These are phyloP conservation scores for Acanthacorydalis orientalis DNA, from an alignment of 2,888 invertebrate genomes.

Conservation along the genomic window DNA sequence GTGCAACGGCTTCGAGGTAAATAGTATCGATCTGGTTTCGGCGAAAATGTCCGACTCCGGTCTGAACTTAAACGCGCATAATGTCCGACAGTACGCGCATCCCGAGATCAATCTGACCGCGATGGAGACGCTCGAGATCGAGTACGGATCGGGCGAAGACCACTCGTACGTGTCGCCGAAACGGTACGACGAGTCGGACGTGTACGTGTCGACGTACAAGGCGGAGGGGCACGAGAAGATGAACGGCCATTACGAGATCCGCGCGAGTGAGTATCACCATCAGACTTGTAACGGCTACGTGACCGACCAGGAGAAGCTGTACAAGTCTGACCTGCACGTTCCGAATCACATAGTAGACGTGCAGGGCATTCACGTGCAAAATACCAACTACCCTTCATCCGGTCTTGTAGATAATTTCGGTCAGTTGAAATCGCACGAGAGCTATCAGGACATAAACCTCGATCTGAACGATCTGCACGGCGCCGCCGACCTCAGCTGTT, in stretches of 20 bases:
- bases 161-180: neutral
- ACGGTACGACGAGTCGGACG: neutral
- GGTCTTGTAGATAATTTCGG: conserved; percentile 17
- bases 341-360: neutral
- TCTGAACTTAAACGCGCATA: no score
- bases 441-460: conserved; percentile 23
- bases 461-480: conserved; percentile 23
- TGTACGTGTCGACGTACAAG: neutral
- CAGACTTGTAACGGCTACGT: neutral
- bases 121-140: conserved; percentile 5
- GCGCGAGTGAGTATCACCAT: neutral
- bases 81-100: no score
- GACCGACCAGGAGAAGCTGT: neutral
- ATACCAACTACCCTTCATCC: neutral
- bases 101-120: conserved; percentile 1
- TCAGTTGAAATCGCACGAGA: conserved; percentile 18
- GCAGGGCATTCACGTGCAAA: neutral
- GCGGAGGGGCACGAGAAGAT: neutral
- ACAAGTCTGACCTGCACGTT: neutral
- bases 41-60: neutral
- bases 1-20: neutral
- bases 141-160: neutral
- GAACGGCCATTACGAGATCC: neutral
- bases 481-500: conserved; percentile 31
- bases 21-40: neutral